These are phyloP conservation scores for Venustaconcha ellipsiformis DNA, from an alignment of 1,140 invertebrate species.

Conservation along the genomic window DNA sequence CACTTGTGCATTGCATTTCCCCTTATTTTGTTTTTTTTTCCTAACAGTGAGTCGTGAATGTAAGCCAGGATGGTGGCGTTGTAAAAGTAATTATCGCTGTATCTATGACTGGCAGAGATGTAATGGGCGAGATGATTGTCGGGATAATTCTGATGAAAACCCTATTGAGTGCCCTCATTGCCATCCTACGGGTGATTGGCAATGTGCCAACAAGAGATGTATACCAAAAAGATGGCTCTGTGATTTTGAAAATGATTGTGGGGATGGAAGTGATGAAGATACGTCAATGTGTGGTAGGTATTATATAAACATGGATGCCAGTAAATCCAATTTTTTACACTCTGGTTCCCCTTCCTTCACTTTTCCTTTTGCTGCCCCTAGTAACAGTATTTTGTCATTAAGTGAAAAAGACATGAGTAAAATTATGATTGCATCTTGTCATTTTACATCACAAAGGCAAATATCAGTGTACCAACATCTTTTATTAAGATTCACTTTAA, in stretches of 20 bases:
- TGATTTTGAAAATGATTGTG: constrained; percentile 96
- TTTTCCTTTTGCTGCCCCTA: no score
- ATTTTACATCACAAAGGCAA: no score
- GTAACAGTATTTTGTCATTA: no score
- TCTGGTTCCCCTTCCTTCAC: no score
- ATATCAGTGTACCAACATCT: no score
- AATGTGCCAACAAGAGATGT: constrained; percentile 90
- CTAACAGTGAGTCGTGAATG: constrained; percentile 51
- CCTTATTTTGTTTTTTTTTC: not conserved
- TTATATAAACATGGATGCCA: no score
- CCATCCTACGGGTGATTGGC: constrained; percentile 87
- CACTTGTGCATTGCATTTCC: not conserved
- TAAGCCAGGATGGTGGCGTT: constrained; percentile 61
- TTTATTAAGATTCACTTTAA: no score
- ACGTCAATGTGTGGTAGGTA: constrained; percentile 79
- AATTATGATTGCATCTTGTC: no score
- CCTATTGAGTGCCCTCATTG: constrained; percentile 83
- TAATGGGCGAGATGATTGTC: constrained; percentile 96
- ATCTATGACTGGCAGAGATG: constrained; percentile 95
- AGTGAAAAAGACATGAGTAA: no score
- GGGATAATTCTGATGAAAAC: constrained; percentile 97
- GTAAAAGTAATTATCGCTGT: constrained; percentile 81
- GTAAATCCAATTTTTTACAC: no score
- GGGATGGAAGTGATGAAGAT: constrained; percentile 91
- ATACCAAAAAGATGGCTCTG: constrained; percentile 93